Conservation (phyloP, 2,797 vertebrate genomes). For the Liparis tanakae region DNA sequence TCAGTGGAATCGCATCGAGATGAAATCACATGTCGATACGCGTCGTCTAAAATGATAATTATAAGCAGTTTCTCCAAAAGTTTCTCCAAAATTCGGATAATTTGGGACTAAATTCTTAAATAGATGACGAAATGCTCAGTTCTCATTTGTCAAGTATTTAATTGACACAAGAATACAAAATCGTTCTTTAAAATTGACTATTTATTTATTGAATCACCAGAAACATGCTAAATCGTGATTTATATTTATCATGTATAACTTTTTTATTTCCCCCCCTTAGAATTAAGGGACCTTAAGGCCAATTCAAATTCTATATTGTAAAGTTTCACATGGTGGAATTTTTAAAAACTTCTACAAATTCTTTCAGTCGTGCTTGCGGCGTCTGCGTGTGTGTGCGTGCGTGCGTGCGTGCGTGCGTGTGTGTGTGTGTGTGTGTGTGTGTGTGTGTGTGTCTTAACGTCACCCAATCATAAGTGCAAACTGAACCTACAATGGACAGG, state of each 20-base stretch:
- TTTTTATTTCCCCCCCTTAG: neutral
- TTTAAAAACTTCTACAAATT: neutral
- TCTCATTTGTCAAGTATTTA: too few relatives aligned
- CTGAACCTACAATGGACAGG: slow-evolving; percentile 17
- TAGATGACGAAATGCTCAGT: neutral
- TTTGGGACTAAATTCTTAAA: neutral
- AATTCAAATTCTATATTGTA: neutral
- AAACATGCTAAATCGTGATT: neutral
- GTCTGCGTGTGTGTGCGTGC: slow-evolving; percentile 9
- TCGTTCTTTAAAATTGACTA: neutral
- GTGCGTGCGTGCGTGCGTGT: neutral
- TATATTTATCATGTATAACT: too few relatives aligned
- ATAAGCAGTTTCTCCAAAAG: neutral
- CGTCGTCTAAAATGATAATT: neutral
- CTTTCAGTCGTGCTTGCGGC: neutral
- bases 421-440: slow-evolving; percentile 6
- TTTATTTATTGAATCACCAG: neutral
- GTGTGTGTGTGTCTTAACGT: slow-evolving; percentile 2
- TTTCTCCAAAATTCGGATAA: neutral
- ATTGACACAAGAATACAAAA: neutral
- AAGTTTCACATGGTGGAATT: neutral
- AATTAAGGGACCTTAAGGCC: neutral
- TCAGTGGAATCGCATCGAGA: neutral
- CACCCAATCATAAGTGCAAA: slow-evolving; percentile 24
- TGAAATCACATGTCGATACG: neutral